Conservation (phyloP, 2,113 vertebrate species). For the Cheirogaleus medius region DNA sequence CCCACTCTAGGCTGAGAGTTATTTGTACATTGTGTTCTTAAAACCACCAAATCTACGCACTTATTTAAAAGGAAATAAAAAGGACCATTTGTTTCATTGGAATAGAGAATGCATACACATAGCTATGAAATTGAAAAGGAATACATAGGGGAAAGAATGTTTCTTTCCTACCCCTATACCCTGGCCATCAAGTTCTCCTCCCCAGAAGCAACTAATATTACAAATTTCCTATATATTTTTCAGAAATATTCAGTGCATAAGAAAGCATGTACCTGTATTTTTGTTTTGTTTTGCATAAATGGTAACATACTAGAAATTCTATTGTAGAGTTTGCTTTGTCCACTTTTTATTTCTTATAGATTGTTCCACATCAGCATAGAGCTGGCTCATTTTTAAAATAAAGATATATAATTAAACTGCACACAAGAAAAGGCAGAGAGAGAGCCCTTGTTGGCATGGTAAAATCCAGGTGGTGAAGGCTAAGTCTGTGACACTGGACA, state of each 20-base stretch:
- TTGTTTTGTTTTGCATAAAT: background rate
- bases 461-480: background rate
- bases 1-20: background rate
- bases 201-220: background rate
- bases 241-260: background rate
- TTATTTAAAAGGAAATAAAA: background rate
- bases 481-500: background rate
- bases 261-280: background rate
- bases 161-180: background rate
- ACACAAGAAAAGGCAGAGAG: background rate
- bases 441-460: background rate
- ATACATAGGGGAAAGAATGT: too few species aligned
- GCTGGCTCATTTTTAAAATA: background rate
- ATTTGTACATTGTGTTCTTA: background rate
- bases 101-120: background rate
- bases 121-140: background rate
- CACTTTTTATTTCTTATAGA: background rate
- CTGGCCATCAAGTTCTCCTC: background rate
- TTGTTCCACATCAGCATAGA: background rate
- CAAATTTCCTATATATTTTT: background rate
- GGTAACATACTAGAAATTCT: background rate
- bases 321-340: background rate
- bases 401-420: background rate
- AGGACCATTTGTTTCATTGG: background rate
- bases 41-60: background rate